A percentile compares a stretch with the other conserved stretches of the same genome.
phyloP scores from a whole-genome alignment of 2,797 vertebrate genomes.

The Micropoecilia bifurca region DNA sequence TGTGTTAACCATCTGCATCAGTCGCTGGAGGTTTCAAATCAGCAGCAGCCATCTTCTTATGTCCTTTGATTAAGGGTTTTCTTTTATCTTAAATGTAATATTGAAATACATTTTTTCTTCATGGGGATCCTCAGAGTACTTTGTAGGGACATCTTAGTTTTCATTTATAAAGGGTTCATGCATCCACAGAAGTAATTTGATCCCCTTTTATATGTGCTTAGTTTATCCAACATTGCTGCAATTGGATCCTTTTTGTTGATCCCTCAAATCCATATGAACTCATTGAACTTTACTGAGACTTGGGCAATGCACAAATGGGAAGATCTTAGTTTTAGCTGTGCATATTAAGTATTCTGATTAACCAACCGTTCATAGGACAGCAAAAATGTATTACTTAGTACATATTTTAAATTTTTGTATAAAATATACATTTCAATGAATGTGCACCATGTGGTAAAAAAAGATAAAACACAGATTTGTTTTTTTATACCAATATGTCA shows the following conservation, averaged over 20 bases:
- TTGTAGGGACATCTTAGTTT: not conserved
- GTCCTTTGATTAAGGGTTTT: too few species aligned
- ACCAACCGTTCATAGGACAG: not conserved
- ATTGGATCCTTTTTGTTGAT: not conserved
- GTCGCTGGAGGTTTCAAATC: too few species aligned
- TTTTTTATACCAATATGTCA: not conserved
- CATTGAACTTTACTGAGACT: not conserved
- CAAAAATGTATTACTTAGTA: not conserved
- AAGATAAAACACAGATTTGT: not conserved
- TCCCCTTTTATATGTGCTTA: not conserved
- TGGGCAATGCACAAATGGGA: not conserved
- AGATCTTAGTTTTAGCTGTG: not conserved
- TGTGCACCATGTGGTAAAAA: not conserved
- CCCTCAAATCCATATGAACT: not conserved
- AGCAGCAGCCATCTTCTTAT: too few species aligned
- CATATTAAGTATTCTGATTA: not conserved
- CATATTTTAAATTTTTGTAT: not conserved
- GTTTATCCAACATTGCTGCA: not conserved
- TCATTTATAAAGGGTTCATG: not conserved
- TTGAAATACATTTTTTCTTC: not conserved
- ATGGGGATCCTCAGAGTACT: not conserved
- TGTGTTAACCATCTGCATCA: too few species aligned
- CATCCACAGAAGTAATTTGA: not conserved
- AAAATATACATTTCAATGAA: not conserved
- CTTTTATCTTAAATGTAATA: not conserved